Conservation (phyloP, 2,113 vertebrate genomes). For the Ifrita kowaldi region DNA sequence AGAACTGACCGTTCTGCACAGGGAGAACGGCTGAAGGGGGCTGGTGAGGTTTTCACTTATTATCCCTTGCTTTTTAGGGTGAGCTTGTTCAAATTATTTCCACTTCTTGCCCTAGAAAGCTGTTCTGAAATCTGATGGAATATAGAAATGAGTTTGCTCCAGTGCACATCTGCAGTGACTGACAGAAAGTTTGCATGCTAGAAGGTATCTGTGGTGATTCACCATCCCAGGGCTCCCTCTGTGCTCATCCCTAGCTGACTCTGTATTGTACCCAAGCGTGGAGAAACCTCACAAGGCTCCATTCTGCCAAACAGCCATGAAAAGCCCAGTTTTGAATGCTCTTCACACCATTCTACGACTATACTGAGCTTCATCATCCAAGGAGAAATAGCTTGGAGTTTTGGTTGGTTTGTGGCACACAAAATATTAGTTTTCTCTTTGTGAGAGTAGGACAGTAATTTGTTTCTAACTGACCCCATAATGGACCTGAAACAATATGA, state of each 20-base stretch:
- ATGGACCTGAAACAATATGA: background rate
- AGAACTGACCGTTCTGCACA: background rate
- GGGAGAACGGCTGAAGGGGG: background rate
- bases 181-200: background rate
- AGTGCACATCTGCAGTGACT: background rate
- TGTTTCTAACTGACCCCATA: background rate
- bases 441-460: background rate
- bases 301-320: background rate
- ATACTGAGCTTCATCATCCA: background rate
- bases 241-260: fast-evolving
- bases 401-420: background rate
- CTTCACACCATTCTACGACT: background rate
- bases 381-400: background rate
- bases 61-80: background rate
- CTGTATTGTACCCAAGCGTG: fast-evolving
- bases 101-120: constrained; percentile 11
- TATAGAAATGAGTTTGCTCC: background rate
- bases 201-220: background rate
- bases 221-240: background rate
- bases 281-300: background rate
- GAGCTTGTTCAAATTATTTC: constrained; percentile 17
- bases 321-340: background rate
- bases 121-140: background rate
- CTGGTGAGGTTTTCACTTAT: background rate
- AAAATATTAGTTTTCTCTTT: background rate